Evolutionary conservation across 2,113 vertebrate species (phyloP).

Genomic region (Alethe castanea): DNA sequence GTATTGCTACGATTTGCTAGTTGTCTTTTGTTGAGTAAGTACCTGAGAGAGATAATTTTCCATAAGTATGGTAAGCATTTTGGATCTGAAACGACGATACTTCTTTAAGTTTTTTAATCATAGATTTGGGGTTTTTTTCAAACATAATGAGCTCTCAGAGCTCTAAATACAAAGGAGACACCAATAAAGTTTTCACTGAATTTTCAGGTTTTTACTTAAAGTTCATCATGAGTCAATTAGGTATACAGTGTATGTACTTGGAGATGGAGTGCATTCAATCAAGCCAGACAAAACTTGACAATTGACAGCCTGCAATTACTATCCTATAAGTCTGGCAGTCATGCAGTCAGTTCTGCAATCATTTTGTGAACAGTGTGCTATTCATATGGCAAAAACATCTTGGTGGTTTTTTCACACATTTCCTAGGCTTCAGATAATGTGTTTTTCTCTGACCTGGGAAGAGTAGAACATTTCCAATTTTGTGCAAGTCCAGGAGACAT

Average conservation of each 20-base stretch:
- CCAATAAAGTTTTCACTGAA: not conserved
- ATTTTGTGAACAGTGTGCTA: not conserved
- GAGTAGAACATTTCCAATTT: not conserved
- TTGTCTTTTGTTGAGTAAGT: not conserved
- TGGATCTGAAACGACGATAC: not conserved
- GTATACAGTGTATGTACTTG: not conserved
- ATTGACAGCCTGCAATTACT: not conserved
- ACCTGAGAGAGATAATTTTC: not conserved
- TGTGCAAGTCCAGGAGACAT: not conserved
- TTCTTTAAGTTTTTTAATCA: not conserved
- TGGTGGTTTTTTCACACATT: not conserved
- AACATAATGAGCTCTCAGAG: not conserved
- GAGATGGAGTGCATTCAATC: not conserved
- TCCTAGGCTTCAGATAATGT: not conserved
- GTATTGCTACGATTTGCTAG: not conserved
- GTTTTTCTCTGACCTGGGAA: not conserved
- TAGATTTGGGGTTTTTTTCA: rapidly evolving
- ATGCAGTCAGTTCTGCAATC: not conserved
- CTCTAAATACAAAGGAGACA: not conserved
- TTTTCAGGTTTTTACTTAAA: not conserved
- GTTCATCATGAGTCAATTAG: not conserved
- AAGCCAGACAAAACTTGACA: not conserved
- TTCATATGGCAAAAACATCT: not conserved
- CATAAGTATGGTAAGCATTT: not conserved
- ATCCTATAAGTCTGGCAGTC: not conserved